phyloP scores from a whole-genome alignment of 37 sponge, comb jelly and placozoan genomes.

The Halisarca cf. caerulea region DNA sequence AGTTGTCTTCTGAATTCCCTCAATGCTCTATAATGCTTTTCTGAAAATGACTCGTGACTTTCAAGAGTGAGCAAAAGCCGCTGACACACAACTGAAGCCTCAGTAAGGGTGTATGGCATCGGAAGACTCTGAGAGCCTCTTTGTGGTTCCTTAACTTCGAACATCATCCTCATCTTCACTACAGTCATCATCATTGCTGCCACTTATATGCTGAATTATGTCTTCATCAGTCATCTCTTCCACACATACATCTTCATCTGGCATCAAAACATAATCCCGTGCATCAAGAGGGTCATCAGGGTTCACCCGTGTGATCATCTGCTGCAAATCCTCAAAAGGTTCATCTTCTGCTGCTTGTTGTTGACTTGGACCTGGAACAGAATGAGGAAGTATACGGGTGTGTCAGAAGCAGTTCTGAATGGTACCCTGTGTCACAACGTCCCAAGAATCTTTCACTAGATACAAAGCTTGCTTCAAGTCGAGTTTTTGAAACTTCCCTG shows the following conservation, averaged over 20 bases:
- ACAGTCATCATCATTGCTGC: neutral
- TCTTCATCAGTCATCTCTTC: neutral
- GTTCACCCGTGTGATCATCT: neutral
- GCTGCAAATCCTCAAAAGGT: neutral
- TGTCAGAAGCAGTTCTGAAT: slow-evolving; percentile 24
- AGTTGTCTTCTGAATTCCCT: too few species aligned
- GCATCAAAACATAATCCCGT: neutral
- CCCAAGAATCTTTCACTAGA: slow-evolving; percentile 25
- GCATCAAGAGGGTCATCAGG: neutral
- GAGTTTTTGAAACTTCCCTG: neutral
- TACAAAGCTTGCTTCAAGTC: slow-evolving; percentile 27
- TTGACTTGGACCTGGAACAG: neutral
- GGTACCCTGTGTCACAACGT: slow-evolving; percentile 1
- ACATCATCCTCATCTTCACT: slow-evolving; percentile 3
- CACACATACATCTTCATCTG: neutral
- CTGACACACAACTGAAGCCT: neutral
- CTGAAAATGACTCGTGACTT: neutral
- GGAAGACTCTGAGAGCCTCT: too few species aligned
- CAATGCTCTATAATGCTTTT: too few species aligned
- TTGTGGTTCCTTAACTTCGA: too few species aligned
- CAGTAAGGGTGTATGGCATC: neutral
- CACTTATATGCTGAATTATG: neutral
- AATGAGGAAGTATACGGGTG: neutral
- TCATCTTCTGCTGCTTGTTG: neutral
- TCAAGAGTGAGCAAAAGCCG: neutral